These are phyloP conservation scores for Hirtodrosophila trivittata DNA, from an alignment of 2,888 invertebrate genomes.

Conservation along the genomic window DNA sequence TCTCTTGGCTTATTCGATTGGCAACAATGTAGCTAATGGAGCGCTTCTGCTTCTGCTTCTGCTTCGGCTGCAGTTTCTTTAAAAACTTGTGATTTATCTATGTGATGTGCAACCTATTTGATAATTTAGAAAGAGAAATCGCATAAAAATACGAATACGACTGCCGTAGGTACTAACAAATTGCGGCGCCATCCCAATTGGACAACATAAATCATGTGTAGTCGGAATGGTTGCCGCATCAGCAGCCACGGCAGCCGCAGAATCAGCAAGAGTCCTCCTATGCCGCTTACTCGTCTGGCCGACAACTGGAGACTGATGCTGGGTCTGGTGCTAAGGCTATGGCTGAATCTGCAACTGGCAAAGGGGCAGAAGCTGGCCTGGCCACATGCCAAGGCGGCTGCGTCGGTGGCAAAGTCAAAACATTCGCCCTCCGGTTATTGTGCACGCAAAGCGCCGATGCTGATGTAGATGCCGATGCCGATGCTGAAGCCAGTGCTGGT, in stretches of 20 bases:
- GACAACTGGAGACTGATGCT: neutral
- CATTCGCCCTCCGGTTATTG: conserved; percentile 65
- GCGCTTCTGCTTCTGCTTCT: conserved; percentile 6
- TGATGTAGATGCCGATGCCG: conserved; percentile 28
- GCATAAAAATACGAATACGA: conserved; percentile 5
- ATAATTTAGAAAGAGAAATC: conserved; percentile 33
- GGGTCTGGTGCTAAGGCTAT: neutral
- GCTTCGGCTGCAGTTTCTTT: conserved; percentile 20
- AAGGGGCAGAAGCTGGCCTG: conserved; percentile 16
- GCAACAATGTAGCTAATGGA: conserved; percentile 15
- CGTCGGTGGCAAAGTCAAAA: conserved; percentile 71
- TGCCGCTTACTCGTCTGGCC: conserved; percentile 60
- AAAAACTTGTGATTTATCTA: conserved; percentile 46
- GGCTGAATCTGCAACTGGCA: conserved; percentile 1
- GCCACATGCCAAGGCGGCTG: conserved; percentile 61
- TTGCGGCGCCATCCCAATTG: conserved; percentile 57
- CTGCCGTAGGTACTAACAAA: conserved; percentile 25
- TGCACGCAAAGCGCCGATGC: conserved; percentile 60
- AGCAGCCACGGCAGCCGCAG: conserved; percentile 35
- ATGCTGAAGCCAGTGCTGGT: conserved; percentile 23
- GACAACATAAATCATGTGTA: conserved; percentile 51
- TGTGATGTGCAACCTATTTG: conserved; percentile 47
- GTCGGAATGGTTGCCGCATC: conserved; percentile 44
- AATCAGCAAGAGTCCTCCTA: conserved; percentile 42
- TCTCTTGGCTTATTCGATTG: too few species aligned